A percentile compares a stretch with the other conserved stretches of the same genome.
Evolutionary conservation across 2,888 invertebrate species (phyloP).

Genomic region (Drosophila stalkeri): DNA sequence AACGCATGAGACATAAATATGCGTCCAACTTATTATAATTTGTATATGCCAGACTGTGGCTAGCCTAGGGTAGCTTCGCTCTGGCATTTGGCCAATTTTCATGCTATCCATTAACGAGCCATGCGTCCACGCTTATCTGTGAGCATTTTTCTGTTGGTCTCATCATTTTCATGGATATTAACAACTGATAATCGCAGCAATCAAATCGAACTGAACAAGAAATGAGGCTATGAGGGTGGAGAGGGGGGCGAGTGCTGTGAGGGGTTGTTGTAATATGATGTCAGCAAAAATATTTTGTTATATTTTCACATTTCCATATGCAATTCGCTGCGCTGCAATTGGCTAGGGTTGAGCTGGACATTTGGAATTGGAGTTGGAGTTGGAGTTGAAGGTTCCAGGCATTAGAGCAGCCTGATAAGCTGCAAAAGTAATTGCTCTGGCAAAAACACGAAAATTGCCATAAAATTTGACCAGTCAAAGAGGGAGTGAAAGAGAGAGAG

Average conservation of each 20-base stretch:
- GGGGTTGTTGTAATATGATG: constrained; percentile 40
- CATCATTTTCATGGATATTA: constrained; percentile 79
- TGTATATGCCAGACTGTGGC: background rate
- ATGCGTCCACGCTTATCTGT: constrained; percentile 60
- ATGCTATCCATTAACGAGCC: constrained; percentile 76
- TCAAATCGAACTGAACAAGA: constrained; percentile 33
- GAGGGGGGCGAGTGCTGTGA: rapidly evolving
- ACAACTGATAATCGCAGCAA: constrained; percentile 81
- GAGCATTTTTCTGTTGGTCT: constrained; percentile 59
- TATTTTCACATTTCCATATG: constrained; percentile 72
- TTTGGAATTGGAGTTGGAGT: background rate
- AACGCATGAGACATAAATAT: constrained; percentile 27
- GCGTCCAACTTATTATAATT: constrained; percentile 43
- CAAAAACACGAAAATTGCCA: constrained; percentile 40
- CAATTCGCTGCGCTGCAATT: constrained; percentile 48
- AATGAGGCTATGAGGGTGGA: constrained; percentile 32
- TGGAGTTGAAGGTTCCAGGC: constrained; percentile 32
- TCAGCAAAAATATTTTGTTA: constrained; percentile 43
- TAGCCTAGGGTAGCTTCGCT: background rate
- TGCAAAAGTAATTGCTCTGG: constrained; percentile 51
- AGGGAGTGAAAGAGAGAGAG: background rate
- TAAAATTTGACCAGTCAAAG: constrained; percentile 49
- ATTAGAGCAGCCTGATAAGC: constrained; percentile 58
- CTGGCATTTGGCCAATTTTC: constrained; percentile 74
- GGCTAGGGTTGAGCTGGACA: constrained; percentile 3